Evolutionary conservation across 2,113 vertebrate genomes (phyloP).

Genomic region (Gobiocypris rarus): DNA sequence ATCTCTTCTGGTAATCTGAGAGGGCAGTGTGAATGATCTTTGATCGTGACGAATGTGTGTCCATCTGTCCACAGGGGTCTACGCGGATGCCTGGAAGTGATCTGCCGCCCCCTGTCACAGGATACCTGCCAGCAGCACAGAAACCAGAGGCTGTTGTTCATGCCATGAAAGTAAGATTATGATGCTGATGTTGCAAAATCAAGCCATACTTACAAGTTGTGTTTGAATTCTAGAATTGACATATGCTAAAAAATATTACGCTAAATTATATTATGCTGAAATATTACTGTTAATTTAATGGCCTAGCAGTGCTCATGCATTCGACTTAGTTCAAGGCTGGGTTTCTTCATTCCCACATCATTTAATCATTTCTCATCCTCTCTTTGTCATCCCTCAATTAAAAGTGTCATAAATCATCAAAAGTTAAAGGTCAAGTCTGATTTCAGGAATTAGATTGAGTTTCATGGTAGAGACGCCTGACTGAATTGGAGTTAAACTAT

Average conservation of each 20-base stretch:
- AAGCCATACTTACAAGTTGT: neutral
- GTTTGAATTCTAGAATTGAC: no score
- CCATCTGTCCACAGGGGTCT: constrained; percentile 75
- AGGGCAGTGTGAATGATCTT: neutral
- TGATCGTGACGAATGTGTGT: constrained; percentile 7
- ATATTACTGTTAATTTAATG: neutral
- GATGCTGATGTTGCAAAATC: constrained; percentile 6
- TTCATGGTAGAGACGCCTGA: no score
- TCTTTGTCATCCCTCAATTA: neutral
- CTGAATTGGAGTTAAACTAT: no score
- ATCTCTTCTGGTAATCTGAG: neutral
- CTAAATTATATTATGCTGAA: neutral
- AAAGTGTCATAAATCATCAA: neutral
- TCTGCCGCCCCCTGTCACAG: constrained; percentile 69
- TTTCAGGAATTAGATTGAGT: neutral
- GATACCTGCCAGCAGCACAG: constrained; percentile 78
- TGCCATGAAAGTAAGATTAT: constrained; percentile 86
- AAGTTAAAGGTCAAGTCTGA: neutral
- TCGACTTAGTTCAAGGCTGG: no score
- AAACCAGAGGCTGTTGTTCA: constrained; percentile 91
- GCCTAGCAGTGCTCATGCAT: no score
- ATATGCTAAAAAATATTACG: neutral
- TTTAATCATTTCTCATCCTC: no score
- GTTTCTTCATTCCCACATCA: neutral
- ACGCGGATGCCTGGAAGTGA: constrained; percentile 72